phyloP scores from a whole-genome alignment of 2,888 invertebrate genomes.

The Brassicogethes aeneus region DNA sequence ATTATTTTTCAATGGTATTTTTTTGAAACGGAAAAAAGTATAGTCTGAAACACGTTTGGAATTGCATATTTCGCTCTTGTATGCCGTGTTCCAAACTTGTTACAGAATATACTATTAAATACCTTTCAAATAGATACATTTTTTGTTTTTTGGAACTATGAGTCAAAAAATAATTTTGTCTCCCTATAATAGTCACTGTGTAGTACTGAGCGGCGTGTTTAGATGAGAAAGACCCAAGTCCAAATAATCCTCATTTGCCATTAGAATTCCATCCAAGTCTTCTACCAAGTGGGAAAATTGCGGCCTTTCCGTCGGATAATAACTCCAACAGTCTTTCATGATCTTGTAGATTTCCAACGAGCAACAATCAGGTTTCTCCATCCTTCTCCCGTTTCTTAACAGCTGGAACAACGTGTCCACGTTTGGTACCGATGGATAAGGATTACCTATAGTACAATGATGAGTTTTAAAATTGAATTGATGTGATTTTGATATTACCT shows the following conservation, averaged over 20 bases:
- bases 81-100: too few species aligned
- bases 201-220: constrained; percentile 87
- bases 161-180: too few species aligned
- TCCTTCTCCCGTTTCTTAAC: constrained; percentile 83
- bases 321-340: constrained; percentile 97
- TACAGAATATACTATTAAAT: too few species aligned
- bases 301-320: constrained; percentile 80
- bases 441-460: constrained; percentile 61
- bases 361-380: constrained; percentile 93
- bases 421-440: constrained; percentile 90
- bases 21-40: too few species aligned
- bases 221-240: constrained; percentile 78
- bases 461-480: too few species aligned
- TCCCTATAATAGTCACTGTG: too few species aligned
- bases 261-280: constrained; percentile 81
- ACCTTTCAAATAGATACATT: too few species aligned
- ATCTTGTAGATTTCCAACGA: constrained; percentile 91
- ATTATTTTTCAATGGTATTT: too few species aligned
- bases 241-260: constrained; percentile 84
- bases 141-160: too few species aligned
- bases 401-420: constrained; percentile 90
- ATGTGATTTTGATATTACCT: too few species aligned
- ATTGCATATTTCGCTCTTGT: too few species aligned
- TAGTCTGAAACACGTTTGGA: too few species aligned
- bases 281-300: constrained; percentile 83